Conservation (phyloP, 2,888 invertebrate genomes). For the Zootermopsis nevadensis region DNA sequence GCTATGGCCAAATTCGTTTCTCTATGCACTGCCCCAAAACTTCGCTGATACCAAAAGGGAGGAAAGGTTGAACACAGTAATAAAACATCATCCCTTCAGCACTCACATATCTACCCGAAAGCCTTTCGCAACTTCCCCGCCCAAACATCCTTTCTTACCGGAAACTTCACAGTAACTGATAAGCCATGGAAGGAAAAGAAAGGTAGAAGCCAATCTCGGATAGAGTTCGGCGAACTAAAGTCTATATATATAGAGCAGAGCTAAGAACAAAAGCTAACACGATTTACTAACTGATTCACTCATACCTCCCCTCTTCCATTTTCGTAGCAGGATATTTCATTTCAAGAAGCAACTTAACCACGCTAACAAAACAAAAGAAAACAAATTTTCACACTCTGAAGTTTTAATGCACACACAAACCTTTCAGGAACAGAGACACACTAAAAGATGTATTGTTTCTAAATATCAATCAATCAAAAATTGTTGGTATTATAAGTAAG, state of each 20-base stretch:
- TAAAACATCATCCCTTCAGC: not conserved
- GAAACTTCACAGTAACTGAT: conserved; percentile 41
- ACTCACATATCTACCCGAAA: conserved; percentile 16
- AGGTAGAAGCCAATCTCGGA: conserved; percentile 22
- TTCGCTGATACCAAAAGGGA: not conserved
- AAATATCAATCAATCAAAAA: conserved; percentile 24
- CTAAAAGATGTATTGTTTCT: conserved; percentile 32
- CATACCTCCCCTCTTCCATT: conserved; percentile 17
- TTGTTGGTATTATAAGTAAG: conserved; percentile 4
- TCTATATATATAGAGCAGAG: conserved; percentile 41
- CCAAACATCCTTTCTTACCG: conserved; percentile 20
- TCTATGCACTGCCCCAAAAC: no score
- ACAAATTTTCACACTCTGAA: not conserved
- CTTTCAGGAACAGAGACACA: conserved; percentile 9
- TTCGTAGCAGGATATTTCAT: conserved; percentile 11
- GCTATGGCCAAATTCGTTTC: no score
- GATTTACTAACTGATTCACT: conserved; percentile 50
- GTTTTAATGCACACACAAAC: conserved; percentile 37
- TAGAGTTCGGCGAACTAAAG: conserved; percentile 35
- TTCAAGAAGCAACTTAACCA: not conserved
- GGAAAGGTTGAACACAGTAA: not conserved
- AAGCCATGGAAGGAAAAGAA: conserved; percentile 32
- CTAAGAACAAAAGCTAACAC: conserved; percentile 51
- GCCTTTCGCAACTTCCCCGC: not conserved
- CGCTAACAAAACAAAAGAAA: conserved; percentile 26